phyloP scores from a whole-genome alignment of 2,888 invertebrate genomes.

The Lamellibrachia columna region DNA sequence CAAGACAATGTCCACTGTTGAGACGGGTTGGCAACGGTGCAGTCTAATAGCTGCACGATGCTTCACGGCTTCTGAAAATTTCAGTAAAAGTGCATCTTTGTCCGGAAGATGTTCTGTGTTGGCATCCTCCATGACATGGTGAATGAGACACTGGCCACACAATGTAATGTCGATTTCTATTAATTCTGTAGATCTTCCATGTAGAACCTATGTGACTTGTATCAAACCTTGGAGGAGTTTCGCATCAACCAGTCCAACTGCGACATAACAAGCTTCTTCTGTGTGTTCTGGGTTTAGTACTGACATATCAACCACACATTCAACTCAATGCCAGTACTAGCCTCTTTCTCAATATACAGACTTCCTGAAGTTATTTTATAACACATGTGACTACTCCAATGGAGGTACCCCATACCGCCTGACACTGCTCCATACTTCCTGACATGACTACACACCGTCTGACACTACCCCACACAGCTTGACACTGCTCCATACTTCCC shows the following conservation, averaged over 20 bases:
- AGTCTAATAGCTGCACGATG: background rate
- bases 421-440: too few species aligned
- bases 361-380: background rate
- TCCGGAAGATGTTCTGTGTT: background rate
- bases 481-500: background rate
- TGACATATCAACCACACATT: background rate
- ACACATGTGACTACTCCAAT: background rate
- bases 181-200: too few species aligned
- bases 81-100: background rate
- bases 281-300: background rate
- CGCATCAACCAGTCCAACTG: too few species aligned
- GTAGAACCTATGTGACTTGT: too few species aligned
- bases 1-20: background rate
- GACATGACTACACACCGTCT: too few species aligned
- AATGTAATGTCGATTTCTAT: background rate
- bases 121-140: background rate
- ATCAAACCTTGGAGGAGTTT: too few species aligned
- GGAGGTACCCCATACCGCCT: too few species aligned
- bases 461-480: background rate
- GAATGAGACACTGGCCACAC: background rate
- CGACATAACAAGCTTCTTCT: background rate
- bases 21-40: background rate
- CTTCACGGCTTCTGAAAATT: background rate
- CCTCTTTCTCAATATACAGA: background rate
- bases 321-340: background rate